phyloP scores from a whole-genome alignment of 2,113 vertebrate species.

The Ailurus styani region DNA sequence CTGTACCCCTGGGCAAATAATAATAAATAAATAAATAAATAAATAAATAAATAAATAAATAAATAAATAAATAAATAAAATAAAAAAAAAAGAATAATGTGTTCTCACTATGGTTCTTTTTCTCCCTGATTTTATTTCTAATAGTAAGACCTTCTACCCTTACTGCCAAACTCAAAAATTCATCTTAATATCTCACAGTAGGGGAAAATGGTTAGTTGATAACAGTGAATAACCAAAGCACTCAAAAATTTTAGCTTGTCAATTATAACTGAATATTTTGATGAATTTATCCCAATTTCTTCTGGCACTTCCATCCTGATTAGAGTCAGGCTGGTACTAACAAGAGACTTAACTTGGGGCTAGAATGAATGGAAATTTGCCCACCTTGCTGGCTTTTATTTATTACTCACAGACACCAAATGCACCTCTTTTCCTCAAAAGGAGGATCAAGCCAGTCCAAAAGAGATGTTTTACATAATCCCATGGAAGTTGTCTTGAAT shows the following conservation, averaged over 20 bases:
- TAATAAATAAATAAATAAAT: no score
- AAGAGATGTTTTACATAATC: neutral
- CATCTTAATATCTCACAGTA: neutral
- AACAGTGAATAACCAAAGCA: neutral
- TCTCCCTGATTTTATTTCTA: slow-evolving; percentile 2
- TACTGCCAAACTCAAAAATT: neutral
- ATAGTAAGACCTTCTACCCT: neutral
- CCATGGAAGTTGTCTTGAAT: neutral
- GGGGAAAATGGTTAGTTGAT: neutral
- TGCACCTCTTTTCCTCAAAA: neutral
- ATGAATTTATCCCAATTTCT: neutral
- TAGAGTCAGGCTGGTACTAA: neutral
- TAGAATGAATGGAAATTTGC: neutral
- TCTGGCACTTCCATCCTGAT: neutral
- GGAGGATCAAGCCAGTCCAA: neutral
- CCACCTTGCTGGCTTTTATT: neutral
- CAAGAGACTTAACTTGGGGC: neutral
- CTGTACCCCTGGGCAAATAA: no score
- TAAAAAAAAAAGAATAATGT: slow-evolving; percentile 8
- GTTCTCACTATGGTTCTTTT: neutral
- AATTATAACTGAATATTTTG: neutral
- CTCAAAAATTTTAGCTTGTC: neutral
- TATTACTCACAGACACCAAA: neutral
- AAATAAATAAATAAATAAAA: no score
- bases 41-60: no score